Percentiles rank a stretch among this genome's conserved stretches.
Evolutionary conservation across 1,140 invertebrate genomes (phyloP).

Genomic region (Pseudoatta argentina): DNA sequence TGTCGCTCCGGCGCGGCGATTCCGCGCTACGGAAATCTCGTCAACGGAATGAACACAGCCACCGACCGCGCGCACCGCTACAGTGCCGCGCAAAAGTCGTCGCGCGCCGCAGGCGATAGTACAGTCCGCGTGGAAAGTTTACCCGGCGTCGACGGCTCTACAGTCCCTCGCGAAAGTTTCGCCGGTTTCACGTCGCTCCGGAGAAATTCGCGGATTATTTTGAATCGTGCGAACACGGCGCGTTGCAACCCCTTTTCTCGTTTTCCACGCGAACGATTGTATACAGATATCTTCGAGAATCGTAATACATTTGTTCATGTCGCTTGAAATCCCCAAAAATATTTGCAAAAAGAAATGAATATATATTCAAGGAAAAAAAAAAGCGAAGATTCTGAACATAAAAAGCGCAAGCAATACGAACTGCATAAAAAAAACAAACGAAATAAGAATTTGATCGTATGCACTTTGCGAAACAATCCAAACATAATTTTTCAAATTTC

Average conservation of each 20-base stretch:
- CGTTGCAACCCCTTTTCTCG: background rate
- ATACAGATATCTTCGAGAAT: no score
- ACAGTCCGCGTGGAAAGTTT: constrained; percentile 32
- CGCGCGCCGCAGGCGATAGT: background rate
- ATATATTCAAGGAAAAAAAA: no score
- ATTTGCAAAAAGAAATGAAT: no score
- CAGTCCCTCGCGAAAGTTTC: background rate
- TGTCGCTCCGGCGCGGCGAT: background rate
- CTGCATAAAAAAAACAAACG: background rate
- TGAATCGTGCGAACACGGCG: background rate
- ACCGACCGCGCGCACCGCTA: constrained; percentile 35
- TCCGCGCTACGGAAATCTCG: background rate
- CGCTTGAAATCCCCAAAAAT: no score
- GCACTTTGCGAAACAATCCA: background rate
- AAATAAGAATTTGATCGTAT: background rate
- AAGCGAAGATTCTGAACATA: background rate
- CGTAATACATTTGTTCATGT: no score
- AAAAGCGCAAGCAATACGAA: no score
- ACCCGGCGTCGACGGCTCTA: background rate
- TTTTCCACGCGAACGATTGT: no score
- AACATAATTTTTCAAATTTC: background rate
- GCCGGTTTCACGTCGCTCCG: background rate
- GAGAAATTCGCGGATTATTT: background rate
- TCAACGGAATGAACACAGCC: background rate
- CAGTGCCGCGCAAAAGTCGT: constrained; percentile 46